Base-by-base conservation (phyloP, 2,888 invertebrate genomes). In the Erebia aethiops region DNA sequence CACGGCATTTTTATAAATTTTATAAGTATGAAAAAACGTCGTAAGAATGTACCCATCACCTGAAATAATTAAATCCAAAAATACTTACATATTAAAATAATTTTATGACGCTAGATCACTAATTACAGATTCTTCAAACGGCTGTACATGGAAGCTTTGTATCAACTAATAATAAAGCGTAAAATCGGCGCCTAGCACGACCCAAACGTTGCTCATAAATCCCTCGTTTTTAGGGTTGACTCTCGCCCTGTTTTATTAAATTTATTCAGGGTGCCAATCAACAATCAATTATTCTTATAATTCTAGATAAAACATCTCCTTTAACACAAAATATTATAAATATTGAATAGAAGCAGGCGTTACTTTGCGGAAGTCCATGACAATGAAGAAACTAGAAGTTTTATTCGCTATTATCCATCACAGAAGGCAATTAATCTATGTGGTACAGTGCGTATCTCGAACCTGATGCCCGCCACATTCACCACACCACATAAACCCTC, bases 151-250 rank as follows among this genome's bases (percentile, higher is more conserved):
- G 43, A 56, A 62, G 63, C 41, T 69, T 70, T 66, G 63, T 67
- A 65, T 56, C 41, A 67, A 71, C 51, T 69, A 69, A 69, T 74
- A 73, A 73, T 69, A 73, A 67, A 71, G 64, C 21, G 69, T 69
- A 56, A 74, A 73, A 71, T 67, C 71, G 64, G 66, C 71, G 56
- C 63, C 69, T 60, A 67, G 61, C 62, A 54, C 66, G 66, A 64
- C 49, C 52, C 54, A 49, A 70, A 74, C 70, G 71, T 66, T 61
- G 69, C 56, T 70, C 72, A 73, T 76, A 76, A 76, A 91, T 85
- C 76, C 76, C 78, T 75, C 77, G 52, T 52, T 9, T 35, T 18
- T 10, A 67, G 61, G 67, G 67, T 41, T 61, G 67, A 11, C 67
- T 18, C 14, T 5, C 16, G 14, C 52, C 9, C 26, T 52, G 13